Evolutionary conservation across 2,113 vertebrate species (phyloP), one percentile per base, ranked within the genome.

Genomic region (Herpetotheres cachinnans): DNA sequence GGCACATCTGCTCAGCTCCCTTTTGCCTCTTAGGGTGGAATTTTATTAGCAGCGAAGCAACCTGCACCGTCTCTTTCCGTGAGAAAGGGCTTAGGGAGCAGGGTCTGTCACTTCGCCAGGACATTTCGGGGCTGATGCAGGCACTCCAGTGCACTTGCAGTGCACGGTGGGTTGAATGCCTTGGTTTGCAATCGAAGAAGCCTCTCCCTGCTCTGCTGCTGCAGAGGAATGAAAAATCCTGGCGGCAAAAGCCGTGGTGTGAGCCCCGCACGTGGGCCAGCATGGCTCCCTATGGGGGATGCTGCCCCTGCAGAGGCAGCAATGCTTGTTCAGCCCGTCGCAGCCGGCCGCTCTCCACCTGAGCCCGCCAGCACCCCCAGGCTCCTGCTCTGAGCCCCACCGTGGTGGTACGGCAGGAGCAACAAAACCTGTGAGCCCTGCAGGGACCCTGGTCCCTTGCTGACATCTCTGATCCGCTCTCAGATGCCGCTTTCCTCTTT

Each of bases 241-340:
- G 25, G 30, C 38, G 46, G 82, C 55, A 74, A 79, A 65, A 69
- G 21, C 46, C 4, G 2, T 1, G 2, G 25, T 13, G 15, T 38
- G 61, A 77, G 63, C 17, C 47, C 40, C 1, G 1, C 26, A 3
- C 2, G 2, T 13, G 12, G 4, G 27, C 36, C 56, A 71, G 61
- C 0, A 0, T 56, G 58, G 52, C 26, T 30, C 20, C 20, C 22
- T 34, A 52, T 1, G 9, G 18, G 54, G 25, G 59, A 71, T 52
- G 32, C 29, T 76, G 56, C 19, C 36, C 1, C 1, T 30, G 77
- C 61, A 86, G 34, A 46, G 49, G 40, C 61, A 86, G 56, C 40
- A 46, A 86, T 47, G 56, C 62, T 61, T 71, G 30, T 21, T 70
- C 38, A 63, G 71, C 25, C 71, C 6, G 8, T 44, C 1, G 0